A percentile compares a stretch with the other conserved stretches of the same genome.
Conservation (phyloP, 92 coral and sea anemone genomes). For the Ricordea florida region DNA sequence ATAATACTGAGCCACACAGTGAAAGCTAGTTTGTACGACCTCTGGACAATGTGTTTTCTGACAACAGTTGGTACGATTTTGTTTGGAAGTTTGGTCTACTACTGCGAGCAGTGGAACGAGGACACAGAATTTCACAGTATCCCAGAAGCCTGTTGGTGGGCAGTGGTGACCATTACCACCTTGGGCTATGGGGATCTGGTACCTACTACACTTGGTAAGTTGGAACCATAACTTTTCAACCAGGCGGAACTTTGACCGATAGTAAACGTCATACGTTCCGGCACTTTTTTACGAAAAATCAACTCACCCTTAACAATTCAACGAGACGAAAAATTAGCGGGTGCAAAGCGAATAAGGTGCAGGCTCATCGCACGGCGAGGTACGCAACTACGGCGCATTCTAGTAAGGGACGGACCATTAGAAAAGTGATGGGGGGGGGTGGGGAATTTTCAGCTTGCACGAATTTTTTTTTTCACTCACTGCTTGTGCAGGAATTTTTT, state of each 20-base stretch:
- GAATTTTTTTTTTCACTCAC: no score
- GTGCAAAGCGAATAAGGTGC: no score
- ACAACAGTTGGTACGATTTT: slow-evolving; percentile 57
- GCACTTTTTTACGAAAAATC: no score
- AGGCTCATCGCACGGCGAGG: no score
- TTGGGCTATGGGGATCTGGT: slow-evolving; percentile 74
- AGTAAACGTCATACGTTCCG: no score
- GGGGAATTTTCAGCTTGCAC: no score
- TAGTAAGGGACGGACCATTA: no score
- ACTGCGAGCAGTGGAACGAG: slow-evolving; percentile 66
- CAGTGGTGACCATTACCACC: slow-evolving; percentile 60
- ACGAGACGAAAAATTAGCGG: no score
- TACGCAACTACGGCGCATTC: no score
- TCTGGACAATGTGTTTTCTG: slow-evolving; percentile 67
- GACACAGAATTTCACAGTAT: slow-evolving; percentile 57
- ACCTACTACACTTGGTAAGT: slow-evolving; percentile 61
- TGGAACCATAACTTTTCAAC: not conserved
- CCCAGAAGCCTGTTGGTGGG: slow-evolving; percentile 65
- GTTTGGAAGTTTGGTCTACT: slow-evolving; percentile 63
- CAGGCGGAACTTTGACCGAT: not conserved
- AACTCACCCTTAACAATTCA: no score
- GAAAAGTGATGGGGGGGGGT: no score
- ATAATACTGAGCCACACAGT: slow-evolving; percentile 58
- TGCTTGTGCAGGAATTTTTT: no score
- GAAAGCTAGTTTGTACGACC: slow-evolving; percentile 45